phyloP scores from a whole-genome alignment of 2,888 invertebrate species.

The Sarcophaga subvicina region DNA sequence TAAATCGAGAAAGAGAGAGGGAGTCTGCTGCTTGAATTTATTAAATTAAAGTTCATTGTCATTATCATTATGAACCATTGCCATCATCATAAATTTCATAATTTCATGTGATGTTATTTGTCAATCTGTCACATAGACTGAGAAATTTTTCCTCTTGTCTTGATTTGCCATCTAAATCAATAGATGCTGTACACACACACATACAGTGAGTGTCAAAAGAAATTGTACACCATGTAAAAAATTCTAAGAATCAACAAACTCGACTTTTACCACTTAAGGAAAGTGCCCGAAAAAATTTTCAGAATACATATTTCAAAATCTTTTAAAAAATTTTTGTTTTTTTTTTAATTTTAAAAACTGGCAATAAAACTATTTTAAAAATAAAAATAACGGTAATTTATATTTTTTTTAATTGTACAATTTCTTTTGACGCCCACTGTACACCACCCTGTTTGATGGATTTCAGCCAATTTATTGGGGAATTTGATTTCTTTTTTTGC shows the following conservation, averaged over 20 bases:
- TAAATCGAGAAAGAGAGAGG: neutral
- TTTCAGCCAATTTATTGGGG: constrained; percentile 48
- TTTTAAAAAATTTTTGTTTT: too few relatives aligned
- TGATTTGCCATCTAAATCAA: constrained; percentile 57
- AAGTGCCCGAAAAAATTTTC: too few relatives aligned
- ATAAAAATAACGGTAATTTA: too few relatives aligned
- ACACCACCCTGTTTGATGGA: constrained; percentile 52
- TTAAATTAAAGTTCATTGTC: constrained; percentile 27
- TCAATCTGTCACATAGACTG: constrained; percentile 51
- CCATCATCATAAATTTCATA: constrained; percentile 51
- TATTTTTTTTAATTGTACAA: too few relatives aligned
- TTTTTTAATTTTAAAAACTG: too few relatives aligned
- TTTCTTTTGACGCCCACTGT: too few relatives aligned
- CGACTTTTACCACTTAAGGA: too few relatives aligned
- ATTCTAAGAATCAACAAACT: too few relatives aligned
- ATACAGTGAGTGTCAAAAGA: too few relatives aligned
- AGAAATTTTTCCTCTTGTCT: constrained; percentile 10
- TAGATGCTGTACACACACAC: constrained; percentile 12
- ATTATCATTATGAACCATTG: constrained; percentile 31
- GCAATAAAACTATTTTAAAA: too few relatives aligned
- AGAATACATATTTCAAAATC: too few relatives aligned
- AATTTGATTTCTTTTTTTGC: constrained; percentile 29
- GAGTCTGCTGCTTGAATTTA: neutral
- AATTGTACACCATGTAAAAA: too few relatives aligned
- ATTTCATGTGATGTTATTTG: constrained; percentile 60